Base-by-base conservation (phyloP, 2,113 vertebrate species). In the Columbina picui region DNA sequence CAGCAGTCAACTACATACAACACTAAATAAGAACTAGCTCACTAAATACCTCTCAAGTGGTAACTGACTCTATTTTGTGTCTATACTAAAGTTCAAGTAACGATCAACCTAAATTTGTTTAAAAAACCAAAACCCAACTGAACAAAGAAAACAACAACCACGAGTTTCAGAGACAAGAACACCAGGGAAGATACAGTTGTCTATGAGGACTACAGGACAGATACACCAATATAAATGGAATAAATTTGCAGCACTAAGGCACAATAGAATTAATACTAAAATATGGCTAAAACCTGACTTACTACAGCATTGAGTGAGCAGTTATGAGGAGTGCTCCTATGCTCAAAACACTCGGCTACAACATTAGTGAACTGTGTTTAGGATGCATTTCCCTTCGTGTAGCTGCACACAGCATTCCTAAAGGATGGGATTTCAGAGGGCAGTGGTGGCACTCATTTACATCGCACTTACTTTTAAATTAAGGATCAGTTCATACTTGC, bases 171-270 rank as follows among this genome's bases (percentile, higher is more conserved):
- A 87, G 89, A 95, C 91, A 36, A 76, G 45, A 87, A 29, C 92
- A 45, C 52, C 0, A 10, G 23, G 29, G 59, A 43, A 63, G 89
- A 26, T 25, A 50, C 38, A 10, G 17, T 10, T 11, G 49, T 23
- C 84, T 71, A 8, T 7, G 29, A 82, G 57, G 82, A 78, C 92
- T 88, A 90, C 64, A 38, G 17, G 74, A 90, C 45, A 61, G 56
- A 27, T 25, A 43, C 10, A 80, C 53, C 32, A 1, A 57, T 6
- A 87, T 7, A 52, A 88, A 56, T 5, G 69, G 87, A 95, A 85
- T 65, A 53, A 87, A 69, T 57, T 78, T 89, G 96, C 85, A 94
- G 88, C 94, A 94, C 94, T 97, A 97, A 97, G 97, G 97, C 97
- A 97, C 96, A 3, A 95, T 69, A 94, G 96, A 87, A 93, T 94